Conservation (phyloP, 2,888 invertebrate genomes). For the Drosophila barbarae region DNA sequence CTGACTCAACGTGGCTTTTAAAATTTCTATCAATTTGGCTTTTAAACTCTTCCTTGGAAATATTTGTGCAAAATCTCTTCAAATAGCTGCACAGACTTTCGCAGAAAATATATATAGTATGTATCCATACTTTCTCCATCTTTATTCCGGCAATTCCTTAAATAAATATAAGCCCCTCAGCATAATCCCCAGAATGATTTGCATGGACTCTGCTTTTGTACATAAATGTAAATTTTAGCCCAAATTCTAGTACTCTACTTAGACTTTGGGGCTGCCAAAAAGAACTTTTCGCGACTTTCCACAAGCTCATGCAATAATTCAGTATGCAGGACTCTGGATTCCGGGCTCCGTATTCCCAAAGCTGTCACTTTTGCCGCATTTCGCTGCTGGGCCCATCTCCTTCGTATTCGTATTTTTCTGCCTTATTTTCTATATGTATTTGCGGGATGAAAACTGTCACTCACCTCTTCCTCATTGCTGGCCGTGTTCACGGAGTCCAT, state of each 20-base stretch:
- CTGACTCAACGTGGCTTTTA: too few relatives aligned
- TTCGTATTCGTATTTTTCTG: conserved; percentile 9
- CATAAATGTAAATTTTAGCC: conserved; percentile 32
- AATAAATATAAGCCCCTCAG: conserved; percentile 2
- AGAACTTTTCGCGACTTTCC: conserved; percentile 25
- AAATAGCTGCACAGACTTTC: neutral
- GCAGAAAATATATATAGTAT: neutral
- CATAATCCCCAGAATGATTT: conserved; percentile 24
- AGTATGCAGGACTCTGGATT: conserved; percentile 27
- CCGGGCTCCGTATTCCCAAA: conserved; percentile 36
- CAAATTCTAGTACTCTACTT: conserved; percentile 33
- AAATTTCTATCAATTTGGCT: too few relatives aligned
- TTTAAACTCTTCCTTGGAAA: neutral
- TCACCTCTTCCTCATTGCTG: conserved; percentile 98
- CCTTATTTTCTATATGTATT: conserved; percentile 1
- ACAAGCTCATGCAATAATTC: conserved; percentile 36
- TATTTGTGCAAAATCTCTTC: neutral
- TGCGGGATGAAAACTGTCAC: conserved; percentile 71
- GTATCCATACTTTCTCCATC: neutral
- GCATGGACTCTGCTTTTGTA: conserved; percentile 18
- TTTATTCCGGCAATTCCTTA: conserved; percentile 1
- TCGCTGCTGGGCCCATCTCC: conserved; percentile 20
- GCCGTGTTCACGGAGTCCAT: conserved; percentile 98
- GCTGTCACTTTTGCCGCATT: conserved; percentile 40
- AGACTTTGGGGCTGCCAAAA: conserved; percentile 14